Evolutionary conservation across 2,113 vertebrate species (phyloP).

Genomic region (Apodemus sylvaticus): DNA sequence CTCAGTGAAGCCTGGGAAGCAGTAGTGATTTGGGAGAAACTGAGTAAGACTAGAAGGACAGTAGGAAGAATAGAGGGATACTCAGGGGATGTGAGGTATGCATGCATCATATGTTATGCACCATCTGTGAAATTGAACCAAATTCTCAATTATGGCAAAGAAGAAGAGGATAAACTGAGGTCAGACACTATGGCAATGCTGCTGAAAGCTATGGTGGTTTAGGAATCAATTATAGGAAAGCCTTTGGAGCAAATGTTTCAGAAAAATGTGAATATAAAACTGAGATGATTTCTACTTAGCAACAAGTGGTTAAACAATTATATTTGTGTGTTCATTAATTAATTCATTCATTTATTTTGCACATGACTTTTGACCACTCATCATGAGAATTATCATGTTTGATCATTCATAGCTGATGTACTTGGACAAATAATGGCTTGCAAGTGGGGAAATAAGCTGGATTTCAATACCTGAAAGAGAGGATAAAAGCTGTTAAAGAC

Average conservation of each 20-base stretch:
- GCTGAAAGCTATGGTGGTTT: not conserved
- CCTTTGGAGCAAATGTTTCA: not conserved
- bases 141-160: not conserved
- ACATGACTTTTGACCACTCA: not conserved
- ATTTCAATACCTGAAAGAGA: not conserved
- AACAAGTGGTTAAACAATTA: not conserved
- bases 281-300: not conserved
- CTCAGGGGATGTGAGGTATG: not conserved
- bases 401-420: not conserved
- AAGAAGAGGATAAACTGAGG: not conserved
- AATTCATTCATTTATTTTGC: not conserved
- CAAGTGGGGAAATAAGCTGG: not conserved
- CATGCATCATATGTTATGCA: not conserved
- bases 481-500: not conserved
- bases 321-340: not conserved
- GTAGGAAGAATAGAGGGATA: no score
- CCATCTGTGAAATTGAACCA: not conserved
- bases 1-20: not conserved
- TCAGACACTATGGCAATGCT: not conserved
- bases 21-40: not conserved
- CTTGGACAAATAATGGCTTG: not conserved
- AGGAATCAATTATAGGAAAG: not conserved
- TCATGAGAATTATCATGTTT: not conserved
- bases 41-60: not conserved
- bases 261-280: not conserved